Conservation (phyloP, 2,113 vertebrate species). For the Alectura lathami region DNA sequence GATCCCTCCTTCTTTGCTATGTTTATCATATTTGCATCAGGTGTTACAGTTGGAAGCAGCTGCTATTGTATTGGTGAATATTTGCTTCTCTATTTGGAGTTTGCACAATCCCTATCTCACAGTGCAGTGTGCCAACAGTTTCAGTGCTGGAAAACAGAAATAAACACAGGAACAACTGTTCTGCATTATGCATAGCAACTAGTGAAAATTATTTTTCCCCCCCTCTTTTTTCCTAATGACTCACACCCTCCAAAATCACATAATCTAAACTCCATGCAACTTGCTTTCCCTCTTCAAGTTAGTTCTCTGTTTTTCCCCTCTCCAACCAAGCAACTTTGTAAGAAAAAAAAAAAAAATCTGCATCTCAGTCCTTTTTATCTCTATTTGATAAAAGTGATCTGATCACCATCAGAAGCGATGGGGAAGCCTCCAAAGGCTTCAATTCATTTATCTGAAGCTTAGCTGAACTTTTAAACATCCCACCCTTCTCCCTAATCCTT, state of each 20-base stretch:
- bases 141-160: slow-evolving; percentile 63
- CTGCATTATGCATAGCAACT: slow-evolving; percentile 45
- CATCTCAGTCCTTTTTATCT: background rate
- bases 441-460: slow-evolving; percentile 23
- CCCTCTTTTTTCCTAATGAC: slow-evolving; percentile 42
- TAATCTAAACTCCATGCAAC: slow-evolving; percentile 33
- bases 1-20: background rate
- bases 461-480: slow-evolving; percentile 29
- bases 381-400: background rate
- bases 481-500: slow-evolving; percentile 31
- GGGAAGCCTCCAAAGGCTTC: slow-evolving; percentile 18
- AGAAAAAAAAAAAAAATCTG: slow-evolving; percentile 23
- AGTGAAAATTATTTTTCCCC: background rate
- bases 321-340: background rate
- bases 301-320: background rate
- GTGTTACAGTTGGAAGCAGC: slow-evolving; percentile 41
- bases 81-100: slow-evolving; percentile 50
- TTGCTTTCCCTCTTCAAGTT: slow-evolving; percentile 17
- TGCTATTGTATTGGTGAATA: slow-evolving; percentile 26
- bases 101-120: slow-evolving; percentile 48
- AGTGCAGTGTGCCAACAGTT: slow-evolving; percentile 36
- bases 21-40: slow-evolving; percentile 5
- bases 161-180: slow-evolving; percentile 68
- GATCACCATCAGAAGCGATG: background rate
- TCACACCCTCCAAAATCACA: slow-evolving; percentile 62